Evolutionary conservation across 2,113 vertebrate genomes (phyloP).

Genomic region (Chaenocephalus aceratus): DNA sequence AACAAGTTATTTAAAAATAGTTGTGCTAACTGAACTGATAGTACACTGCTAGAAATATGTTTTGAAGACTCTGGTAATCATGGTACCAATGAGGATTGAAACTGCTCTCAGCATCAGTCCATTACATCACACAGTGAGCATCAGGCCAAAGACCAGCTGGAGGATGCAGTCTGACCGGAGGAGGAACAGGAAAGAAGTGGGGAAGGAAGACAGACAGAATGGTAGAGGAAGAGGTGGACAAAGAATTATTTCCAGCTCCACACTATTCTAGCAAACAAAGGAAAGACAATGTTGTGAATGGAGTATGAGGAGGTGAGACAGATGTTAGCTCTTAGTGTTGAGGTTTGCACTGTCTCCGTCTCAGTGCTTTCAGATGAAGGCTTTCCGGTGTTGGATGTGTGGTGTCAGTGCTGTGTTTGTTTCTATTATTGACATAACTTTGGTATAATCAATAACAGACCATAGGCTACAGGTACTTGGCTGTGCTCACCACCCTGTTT

Average conservation of each 20-base stretch:
- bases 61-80: neutral
- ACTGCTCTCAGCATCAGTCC: conserved; percentile 13
- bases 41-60: neutral
- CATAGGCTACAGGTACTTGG: conserved; percentile 28
- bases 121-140: conserved; percentile 27
- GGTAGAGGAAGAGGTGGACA: conserved; percentile 60
- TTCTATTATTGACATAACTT: conserved; percentile 51
- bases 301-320: conserved; percentile 35
- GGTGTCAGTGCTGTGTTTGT: conserved; percentile 41
- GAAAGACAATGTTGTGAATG: conserved; percentile 36
- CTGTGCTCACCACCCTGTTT: conserved; percentile 24
- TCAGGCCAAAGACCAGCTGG: conserved; percentile 62
- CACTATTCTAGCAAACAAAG: conserved; percentile 52
- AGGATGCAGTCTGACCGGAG: conserved; percentile 42
- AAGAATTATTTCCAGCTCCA: conserved; percentile 62
- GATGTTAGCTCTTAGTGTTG: conserved; percentile 54
- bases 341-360: conserved; percentile 43
- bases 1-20: neutral
- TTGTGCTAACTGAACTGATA: neutral
- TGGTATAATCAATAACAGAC: conserved; percentile 65
- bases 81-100: neutral
- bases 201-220: conserved; percentile 65
- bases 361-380: conserved; percentile 39
- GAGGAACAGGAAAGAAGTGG: conserved; percentile 67
- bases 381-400: conserved; percentile 47